Evolutionary conservation across 2,797 vertebrate genomes (phyloP), one percentile per base, ranked within the genome.

Genomic region (Simalia tracyae): DNA sequence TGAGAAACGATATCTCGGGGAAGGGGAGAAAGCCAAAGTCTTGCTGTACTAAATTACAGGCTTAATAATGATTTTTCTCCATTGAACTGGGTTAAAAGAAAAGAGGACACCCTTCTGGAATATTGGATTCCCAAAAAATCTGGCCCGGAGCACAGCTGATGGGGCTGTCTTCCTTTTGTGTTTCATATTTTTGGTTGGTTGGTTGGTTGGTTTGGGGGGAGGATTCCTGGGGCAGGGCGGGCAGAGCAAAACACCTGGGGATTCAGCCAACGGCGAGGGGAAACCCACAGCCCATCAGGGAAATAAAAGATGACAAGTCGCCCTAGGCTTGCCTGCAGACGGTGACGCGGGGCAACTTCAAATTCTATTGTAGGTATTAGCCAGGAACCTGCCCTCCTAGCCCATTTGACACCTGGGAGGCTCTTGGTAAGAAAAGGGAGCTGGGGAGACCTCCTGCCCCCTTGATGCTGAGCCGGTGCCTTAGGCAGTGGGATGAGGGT

Each of bases 201-300:
- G 46, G 3, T n/a, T n/a, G n/a, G n/a, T n/a, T n/a, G n/a, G 6
- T 28, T 84, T 5, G 46, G 2, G 76, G 95, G 72, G 4, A 24
- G 36, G 89, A 88, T 92, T 86, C 96, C 92, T 92, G 92, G 93
- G 96, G 95, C 31, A 84, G 60, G 14, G 15, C 19, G 90, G 93
- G 85, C 60, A 76, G 76, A 92, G 91, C 0, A 36, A 91, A 94
- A 95, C 97, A 98, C 97, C 97, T 98, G 97, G 97, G 96, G 96
- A 97, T 89, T 56, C 86, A 90, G 93, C 91, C 94, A 93, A 88
- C 91, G 95, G 95, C 97, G 95, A 96, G 96, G 94, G 92, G 94
- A 56, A 46, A n/a, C 98, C 95, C 87, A 26, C 98, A 98, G 98
- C 97, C 94, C 93, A 97, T 98, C 97, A 97, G 97, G 98, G 96